Percentiles rank a stretch among this genome's conserved stretches.
Conservation (phyloP, 2,888 invertebrate species). For the Leptinotarsa juncta region DNA sequence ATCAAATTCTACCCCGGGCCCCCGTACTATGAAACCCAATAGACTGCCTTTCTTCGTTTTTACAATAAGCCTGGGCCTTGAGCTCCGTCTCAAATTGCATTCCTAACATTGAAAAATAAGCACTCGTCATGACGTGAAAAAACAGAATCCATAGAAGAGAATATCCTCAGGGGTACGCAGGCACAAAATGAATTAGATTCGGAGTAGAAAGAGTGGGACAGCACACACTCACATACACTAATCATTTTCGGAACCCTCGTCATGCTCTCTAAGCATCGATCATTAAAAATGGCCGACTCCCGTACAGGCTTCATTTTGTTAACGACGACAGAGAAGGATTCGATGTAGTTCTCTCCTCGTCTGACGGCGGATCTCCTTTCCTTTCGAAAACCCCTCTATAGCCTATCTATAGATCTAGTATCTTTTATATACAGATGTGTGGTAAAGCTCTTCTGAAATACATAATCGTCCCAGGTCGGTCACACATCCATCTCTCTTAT, state of each 20-base stretch:
- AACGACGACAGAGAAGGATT: conserved; percentile 23
- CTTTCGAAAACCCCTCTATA: conserved; percentile 1
- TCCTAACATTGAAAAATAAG: conserved; percentile 19
- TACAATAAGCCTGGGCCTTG: conserved; percentile 6
- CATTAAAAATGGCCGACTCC: conserved; percentile 56
- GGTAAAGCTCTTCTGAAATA: conserved; percentile 17
- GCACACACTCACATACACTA: conserved; percentile 53
- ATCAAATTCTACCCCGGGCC: background rate
- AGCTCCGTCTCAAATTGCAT: conserved; percentile 14
- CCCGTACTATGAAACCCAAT: conserved; percentile 4
- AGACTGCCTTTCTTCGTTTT: conserved; percentile 1
- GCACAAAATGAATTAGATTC: conserved; percentile 32
- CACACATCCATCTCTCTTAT: conserved; percentile 35
- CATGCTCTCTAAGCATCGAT: conserved; percentile 59
- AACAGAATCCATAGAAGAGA: conserved; percentile 48
- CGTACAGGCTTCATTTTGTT: conserved; percentile 47
- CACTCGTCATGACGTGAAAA: conserved; percentile 43
- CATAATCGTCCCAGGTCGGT: conserved; percentile 26
- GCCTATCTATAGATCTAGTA: conserved; percentile 15
- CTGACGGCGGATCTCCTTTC: background rate
- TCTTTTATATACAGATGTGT: conserved; percentile 16
- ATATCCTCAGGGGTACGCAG: conserved; percentile 25
- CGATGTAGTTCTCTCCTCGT: background rate
- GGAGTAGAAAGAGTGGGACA: conserved; percentile 34
- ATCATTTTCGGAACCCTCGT: conserved; percentile 60